Conservation (phyloP, 2,888 invertebrate species). For the Ceramica pisi region DNA sequence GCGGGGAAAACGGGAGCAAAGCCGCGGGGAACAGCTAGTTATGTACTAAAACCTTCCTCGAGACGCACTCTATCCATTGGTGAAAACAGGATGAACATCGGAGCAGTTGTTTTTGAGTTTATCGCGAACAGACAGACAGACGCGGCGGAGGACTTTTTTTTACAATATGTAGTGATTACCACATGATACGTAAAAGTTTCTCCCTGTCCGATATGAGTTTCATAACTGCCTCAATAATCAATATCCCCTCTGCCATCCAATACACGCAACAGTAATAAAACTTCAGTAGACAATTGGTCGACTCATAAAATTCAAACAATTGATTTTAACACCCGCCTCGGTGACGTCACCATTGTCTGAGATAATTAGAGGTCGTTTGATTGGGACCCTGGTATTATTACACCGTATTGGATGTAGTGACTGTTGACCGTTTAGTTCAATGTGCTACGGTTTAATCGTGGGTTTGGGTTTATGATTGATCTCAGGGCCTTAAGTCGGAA, state of each 20-base stretch:
- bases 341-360: conserved; percentile 29
- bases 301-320: conserved; percentile 49
- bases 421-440: conserved; percentile 38
- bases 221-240: conserved; percentile 6
- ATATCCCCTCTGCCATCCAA: background rate
- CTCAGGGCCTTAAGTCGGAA: conserved; percentile 6
- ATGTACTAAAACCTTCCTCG: too few species aligned
- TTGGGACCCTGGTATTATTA: conserved; percentile 40
- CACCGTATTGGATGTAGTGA: conserved; percentile 7
- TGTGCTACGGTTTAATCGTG: conserved; percentile 5
- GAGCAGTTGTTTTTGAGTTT: too few species aligned
- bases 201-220: background rate
- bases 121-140: too few species aligned
- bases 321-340: conserved; percentile 18
- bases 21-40: too few species aligned
- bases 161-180: too few species aligned
- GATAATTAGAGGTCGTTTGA: conserved; percentile 47
- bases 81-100: too few species aligned
- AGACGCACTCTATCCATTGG: too few species aligned
- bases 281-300: conserved; percentile 30
- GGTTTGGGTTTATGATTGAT: conserved; percentile 16
- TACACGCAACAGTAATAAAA: conserved; percentile 22
- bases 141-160: too few species aligned
- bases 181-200: too few species aligned
- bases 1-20: too few species aligned